Evolutionary conservation across 2,113 vertebrate genomes (phyloP), one percentile per base, ranked within the genome.

Genomic region (Hoplias malabaricus): DNA sequence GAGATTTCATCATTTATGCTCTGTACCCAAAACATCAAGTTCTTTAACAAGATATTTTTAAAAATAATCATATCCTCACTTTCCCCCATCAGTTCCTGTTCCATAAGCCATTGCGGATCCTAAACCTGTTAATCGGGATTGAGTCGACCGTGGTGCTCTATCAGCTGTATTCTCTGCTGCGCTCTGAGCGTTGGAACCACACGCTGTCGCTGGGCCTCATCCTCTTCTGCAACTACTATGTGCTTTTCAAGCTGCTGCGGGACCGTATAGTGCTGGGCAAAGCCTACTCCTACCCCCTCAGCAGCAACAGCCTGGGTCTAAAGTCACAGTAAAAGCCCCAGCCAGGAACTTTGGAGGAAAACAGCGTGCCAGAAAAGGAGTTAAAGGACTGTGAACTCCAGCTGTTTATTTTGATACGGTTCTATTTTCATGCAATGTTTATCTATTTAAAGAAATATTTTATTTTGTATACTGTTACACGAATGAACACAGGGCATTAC

Each of bases 401-500:
- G 93, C 67, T 93, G 90, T 93, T 90, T 93, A 93, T 98, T 98
- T 98, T 98, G 95, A 90, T 98, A 98, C 94, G 90, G 91, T 96
- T 98, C 94, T 97, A 96, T 98, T 98, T 98, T 96, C 96, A 96
- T 95, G 94, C 94, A 34, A 93, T 94, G 92, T 98, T 99, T 98
- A 98, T 95, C 93, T 98, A 99, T 99, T 99, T 99, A 99, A 99
- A 59, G 92, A 84, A 94, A 95, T 96, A 96, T 98, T 98, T 98
- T 99, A 98, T 98, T 99, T 98, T 99, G 96, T 99, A 97, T 98
- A 98, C 95, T 93, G 93, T 96, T 95, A 88, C 80, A 86, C 77
- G 86, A 84, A 87, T 84, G 81, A 85, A 87, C 84, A 88, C 86
- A 72, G 87, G 90, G 91, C 90, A 90, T 92, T 93, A 87, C 83